A percentile compares a stretch with the other conserved stretches of the same genome.
phyloP scores from a whole-genome alignment of 2,113 vertebrate species.

The Microcebus jonahi region DNA sequence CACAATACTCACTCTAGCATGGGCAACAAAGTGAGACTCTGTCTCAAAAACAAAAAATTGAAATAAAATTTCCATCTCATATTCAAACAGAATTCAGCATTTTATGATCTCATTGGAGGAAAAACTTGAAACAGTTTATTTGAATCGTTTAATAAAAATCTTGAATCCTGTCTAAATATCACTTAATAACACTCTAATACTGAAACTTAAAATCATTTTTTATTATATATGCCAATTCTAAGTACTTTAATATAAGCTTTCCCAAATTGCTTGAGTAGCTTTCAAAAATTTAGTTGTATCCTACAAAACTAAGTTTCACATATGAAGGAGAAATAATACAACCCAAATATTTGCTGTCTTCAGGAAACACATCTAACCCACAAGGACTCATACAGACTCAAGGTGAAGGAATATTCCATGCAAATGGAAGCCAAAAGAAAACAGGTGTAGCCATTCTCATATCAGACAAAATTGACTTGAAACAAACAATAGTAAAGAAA shows the following conservation, averaged over 20 bases:
- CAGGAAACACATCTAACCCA: no score
- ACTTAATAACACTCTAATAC: neutral
- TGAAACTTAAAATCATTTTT: neutral
- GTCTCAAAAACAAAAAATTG: neutral
- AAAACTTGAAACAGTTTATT: conserved; percentile 34
- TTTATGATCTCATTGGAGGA: neutral
- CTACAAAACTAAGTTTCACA: no score
- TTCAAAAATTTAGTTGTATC: neutral
- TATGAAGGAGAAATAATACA: no score
- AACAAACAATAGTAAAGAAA: no score
- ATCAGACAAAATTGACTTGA: no score
- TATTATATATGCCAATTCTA: neutral
- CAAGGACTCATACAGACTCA: no score
- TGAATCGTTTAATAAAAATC: neutral
- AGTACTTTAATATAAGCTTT: neutral
- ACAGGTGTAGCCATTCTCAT: no score
- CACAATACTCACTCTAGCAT: no score
- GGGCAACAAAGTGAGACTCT: no score
- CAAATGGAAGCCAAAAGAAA: no score
- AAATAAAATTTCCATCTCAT: neutral
- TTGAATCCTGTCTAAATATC: neutral
- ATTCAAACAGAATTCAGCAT: neutral
- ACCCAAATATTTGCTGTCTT: no score
- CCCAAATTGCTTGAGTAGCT: neutral
- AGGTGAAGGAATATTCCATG: no score